phyloP scores from a whole-genome alignment of 2,888 invertebrate species.

The Tribolium freemani region DNA sequence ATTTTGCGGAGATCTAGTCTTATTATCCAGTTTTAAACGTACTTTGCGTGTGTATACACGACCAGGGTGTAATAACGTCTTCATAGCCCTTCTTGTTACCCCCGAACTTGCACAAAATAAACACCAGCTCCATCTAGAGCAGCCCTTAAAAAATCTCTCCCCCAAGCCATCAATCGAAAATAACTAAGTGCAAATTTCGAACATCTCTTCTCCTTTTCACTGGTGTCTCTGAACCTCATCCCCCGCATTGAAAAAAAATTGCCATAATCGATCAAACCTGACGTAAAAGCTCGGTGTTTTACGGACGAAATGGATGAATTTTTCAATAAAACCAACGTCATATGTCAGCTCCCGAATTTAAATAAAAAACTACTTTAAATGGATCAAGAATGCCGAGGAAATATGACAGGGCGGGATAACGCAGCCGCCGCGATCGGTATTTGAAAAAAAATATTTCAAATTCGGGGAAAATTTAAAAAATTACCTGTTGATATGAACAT shows the following conservation, averaged over 20 bases:
- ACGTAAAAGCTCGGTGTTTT: constrained; percentile 15
- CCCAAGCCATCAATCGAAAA: constrained; percentile 4
- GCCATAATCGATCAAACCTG: constrained; percentile 20
- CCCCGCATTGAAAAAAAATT: neutral
- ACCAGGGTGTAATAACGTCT: neutral
- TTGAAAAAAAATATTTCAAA: neutral
- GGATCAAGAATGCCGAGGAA: constrained; percentile 19
- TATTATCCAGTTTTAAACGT: neutral
- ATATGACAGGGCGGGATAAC: constrained; percentile 15
- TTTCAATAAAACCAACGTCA: constrained; percentile 33
- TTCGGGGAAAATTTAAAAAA: no score
- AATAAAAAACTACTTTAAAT: constrained; percentile 33
- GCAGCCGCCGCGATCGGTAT: neutral
- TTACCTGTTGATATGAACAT: constrained; percentile 58
- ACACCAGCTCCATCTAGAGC: neutral
- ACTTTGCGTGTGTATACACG: neutral
- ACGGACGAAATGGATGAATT: constrained; percentile 21
- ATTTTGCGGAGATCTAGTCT: neutral
- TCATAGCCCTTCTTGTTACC: neutral
- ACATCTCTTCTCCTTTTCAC: constrained; percentile 8
- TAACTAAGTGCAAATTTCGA: constrained; percentile 12
- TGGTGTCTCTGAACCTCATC: neutral
- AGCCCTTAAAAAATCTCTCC: neutral
- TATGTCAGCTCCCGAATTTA: constrained; percentile 22
- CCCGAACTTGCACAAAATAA: neutral